Percentiles rank a stretch among this genome's conserved stretches.
phyloP scores from a whole-genome alignment of 1,140 invertebrate species.

The Stegodyphus mimosarum region DNA sequence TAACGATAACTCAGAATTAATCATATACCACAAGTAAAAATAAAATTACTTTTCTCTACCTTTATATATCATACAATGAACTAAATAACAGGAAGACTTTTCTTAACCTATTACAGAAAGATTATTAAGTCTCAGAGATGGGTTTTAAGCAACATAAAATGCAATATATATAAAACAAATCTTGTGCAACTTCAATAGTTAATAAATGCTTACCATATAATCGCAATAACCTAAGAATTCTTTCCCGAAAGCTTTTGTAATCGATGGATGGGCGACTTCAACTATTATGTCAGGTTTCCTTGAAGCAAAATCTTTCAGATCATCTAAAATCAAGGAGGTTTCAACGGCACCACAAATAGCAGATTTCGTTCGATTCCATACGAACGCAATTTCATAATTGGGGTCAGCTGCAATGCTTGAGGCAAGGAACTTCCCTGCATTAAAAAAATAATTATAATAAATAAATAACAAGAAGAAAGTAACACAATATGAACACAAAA shows the following conservation, averaged over 20 bases:
- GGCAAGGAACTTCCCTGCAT: constrained; percentile 63
- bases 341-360: constrained; percentile 65
- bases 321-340: constrained; percentile 66
- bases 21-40: too few relatives aligned
- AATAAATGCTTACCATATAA: constrained; percentile 68
- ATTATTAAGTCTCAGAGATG: too few relatives aligned
- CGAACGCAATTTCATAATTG: constrained; percentile 70
- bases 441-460: neutral
- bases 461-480: too few relatives aligned
- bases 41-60: too few relatives aligned
- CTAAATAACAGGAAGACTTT: too few relatives aligned
- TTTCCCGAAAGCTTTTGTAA: constrained; percentile 70
- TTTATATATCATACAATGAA: too few relatives aligned
- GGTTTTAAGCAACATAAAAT: neutral
- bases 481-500: too few relatives aligned
- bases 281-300: constrained; percentile 73
- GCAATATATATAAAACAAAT: too few relatives aligned
- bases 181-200: neutral
- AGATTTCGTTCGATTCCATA: constrained; percentile 72
- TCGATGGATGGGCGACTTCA: constrained; percentile 74
- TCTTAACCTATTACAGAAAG: too few relatives aligned
- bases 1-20: too few relatives aligned
- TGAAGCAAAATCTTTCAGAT: constrained; percentile 67
- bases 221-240: constrained; percentile 70
- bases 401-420: constrained; percentile 63